These are phyloP conservation scores for Coccyzus lansbergi DNA, from an alignment of 2,797 vertebrate species.

Conservation along the genomic window DNA sequence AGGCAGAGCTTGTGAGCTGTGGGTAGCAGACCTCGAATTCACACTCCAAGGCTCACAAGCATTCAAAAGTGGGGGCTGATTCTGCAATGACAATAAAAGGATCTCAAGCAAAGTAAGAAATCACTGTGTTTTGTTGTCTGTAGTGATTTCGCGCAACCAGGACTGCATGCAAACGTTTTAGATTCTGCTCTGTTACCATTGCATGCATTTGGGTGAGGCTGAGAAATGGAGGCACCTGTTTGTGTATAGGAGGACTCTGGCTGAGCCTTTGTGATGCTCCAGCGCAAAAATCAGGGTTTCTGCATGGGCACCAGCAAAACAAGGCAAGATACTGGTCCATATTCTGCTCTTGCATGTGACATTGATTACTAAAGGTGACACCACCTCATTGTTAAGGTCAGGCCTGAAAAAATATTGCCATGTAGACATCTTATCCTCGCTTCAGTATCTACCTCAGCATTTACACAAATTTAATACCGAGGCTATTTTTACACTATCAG, in stretches of 20 bases:
- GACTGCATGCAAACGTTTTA: background rate
- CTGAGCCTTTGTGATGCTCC: background rate
- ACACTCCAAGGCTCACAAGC: background rate
- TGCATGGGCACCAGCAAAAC: background rate
- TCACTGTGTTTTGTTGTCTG: background rate
- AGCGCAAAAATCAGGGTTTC: background rate
- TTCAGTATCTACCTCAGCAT: background rate
- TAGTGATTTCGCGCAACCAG: background rate
- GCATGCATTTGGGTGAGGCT: background rate
- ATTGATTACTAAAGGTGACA: background rate
- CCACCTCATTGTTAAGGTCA: background rate
- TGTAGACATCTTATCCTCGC: background rate
- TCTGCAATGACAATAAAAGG: background rate
- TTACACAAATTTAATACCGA: background rate
- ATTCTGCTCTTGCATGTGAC: background rate
- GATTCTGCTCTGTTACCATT: background rate
- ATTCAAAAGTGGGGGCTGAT: background rate
- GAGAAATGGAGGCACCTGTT: background rate
- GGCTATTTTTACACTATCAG: background rate
- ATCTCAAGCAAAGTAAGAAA: constrained; percentile 49
- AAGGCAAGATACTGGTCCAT: background rate
- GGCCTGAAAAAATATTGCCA: background rate
- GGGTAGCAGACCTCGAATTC: background rate
- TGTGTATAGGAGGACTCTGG: background rate
- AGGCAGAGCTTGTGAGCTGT: background rate